Evolutionary conservation across 2,797 vertebrate genomes (phyloP).

Genomic region (Pogonophryne albipinna): DNA sequence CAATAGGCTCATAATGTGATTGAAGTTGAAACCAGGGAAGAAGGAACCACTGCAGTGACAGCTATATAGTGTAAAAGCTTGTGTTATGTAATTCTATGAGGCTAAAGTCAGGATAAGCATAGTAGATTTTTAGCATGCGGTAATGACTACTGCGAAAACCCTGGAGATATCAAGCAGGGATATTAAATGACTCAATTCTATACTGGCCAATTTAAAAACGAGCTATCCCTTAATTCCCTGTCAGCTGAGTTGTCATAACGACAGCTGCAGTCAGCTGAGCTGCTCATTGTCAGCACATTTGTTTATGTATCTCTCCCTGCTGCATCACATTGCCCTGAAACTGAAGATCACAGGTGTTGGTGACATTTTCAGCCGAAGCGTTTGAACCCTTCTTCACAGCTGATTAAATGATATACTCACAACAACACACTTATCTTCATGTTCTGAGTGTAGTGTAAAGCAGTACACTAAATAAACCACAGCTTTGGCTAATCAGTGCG

Average conservation of each 20-base stretch:
- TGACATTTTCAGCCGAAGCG: slow-evolving; percentile 12
- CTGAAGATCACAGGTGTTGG: slow-evolving; percentile 25
- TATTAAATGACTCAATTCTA: neutral
- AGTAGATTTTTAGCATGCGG: neutral
- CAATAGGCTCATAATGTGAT: neutral
- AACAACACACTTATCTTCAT: slow-evolving; percentile 26
- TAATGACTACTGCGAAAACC: slow-evolving; percentile 7
- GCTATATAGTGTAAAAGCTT: neutral
- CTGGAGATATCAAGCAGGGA: neutral
- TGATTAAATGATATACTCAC: slow-evolving; percentile 28
- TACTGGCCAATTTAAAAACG: slow-evolving; percentile 9
- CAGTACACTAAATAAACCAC: neutral
- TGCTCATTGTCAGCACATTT: slow-evolving; percentile 56
- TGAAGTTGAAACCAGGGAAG: neutral
- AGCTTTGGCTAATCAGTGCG: neutral
- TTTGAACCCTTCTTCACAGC: slow-evolving; percentile 35
- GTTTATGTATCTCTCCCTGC: slow-evolving; percentile 39
- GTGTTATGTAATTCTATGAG: slow-evolving; percentile 6
- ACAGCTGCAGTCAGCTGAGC: slow-evolving; percentile 23
- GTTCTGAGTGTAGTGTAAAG: neutral
- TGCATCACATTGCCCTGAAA: slow-evolving; percentile 27
- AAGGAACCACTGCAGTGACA: neutral
- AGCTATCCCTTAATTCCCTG: slow-evolving; percentile 7
- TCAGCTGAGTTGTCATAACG: slow-evolving; percentile 53
- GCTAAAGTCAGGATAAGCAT: neutral